Evolutionary conservation across 2,888 invertebrate species (phyloP).

Genomic region (Pseudanteris insignis): DNA sequence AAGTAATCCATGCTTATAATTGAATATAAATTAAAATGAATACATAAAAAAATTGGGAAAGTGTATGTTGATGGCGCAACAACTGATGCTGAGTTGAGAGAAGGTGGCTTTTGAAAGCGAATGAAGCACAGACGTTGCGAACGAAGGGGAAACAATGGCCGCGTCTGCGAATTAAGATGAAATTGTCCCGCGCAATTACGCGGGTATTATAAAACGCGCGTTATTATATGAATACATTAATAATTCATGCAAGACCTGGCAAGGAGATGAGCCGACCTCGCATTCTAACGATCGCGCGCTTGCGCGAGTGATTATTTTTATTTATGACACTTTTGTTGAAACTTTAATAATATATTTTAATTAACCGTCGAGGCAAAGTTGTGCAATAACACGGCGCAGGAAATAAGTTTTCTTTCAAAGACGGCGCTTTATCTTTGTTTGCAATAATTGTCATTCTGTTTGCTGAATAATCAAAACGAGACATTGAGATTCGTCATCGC

Average conservation of each 20-base stretch:
- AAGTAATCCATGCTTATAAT: too few species aligned
- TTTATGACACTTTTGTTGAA: slow-evolving; percentile 34
- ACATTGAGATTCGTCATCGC: slow-evolving; percentile 40
- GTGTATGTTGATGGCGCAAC: too few species aligned
- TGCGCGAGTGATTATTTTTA: slow-evolving; percentile 15
- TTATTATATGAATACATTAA: slow-evolving; percentile 30
- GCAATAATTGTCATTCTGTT: slow-evolving; percentile 40
- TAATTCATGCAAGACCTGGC: slow-evolving; percentile 17
- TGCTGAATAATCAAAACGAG: slow-evolving; percentile 43
- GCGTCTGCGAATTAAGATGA: slow-evolving; percentile 16
- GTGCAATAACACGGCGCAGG: slow-evolving; percentile 19
- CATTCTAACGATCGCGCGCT: slow-evolving; percentile 8
- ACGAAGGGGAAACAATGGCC: slow-evolving; percentile 3
- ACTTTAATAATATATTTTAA: slow-evolving; percentile 35
- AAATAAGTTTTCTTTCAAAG: slow-evolving; percentile 34
- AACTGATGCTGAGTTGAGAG: too few species aligned
- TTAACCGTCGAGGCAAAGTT: slow-evolving; percentile 16
- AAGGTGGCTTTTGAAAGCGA: background rate
- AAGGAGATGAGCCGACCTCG: slow-evolving; percentile 14
- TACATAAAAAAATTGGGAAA: too few species aligned
- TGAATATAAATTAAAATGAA: too few species aligned
- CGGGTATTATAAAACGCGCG: slow-evolving; percentile 1
- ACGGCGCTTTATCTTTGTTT: slow-evolving; percentile 39
- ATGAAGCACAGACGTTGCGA: background rate
- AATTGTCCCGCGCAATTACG: slow-evolving; percentile 5